A percentile compares a stretch with the other conserved stretches of the same genome.
phyloP scores from a whole-genome alignment of 2,113 vertebrate genomes.

The Microcebus ravelobensis region DNA sequence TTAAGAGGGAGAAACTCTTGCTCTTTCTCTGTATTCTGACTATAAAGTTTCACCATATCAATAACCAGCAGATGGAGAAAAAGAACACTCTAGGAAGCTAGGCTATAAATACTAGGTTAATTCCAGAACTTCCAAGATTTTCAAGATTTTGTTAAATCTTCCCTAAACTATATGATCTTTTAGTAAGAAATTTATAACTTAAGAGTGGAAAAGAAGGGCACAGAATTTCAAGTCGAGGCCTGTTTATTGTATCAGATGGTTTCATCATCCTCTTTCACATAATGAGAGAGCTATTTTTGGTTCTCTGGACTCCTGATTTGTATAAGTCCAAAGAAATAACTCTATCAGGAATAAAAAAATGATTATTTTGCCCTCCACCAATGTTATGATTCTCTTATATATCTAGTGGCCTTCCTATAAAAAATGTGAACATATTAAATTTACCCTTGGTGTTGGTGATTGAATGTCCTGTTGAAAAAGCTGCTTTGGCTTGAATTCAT shows the following conservation, averaged over 20 bases:
- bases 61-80: slow-evolving; percentile 76
- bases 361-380: background rate
- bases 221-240: background rate
- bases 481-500: background rate
- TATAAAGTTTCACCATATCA: slow-evolving; percentile 71
- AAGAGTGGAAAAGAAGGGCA: background rate
- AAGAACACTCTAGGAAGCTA: slow-evolving; percentile 67
- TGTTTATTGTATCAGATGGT: background rate
- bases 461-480: background rate
- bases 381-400: background rate
- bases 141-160: slow-evolving; percentile 80
- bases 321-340: background rate
- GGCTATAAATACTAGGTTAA: slow-evolving; percentile 82
- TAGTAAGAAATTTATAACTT: slow-evolving; percentile 63
- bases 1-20: slow-evolving; percentile 26
- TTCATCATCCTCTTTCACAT: slow-evolving; percentile 7
- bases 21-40: slow-evolving; percentile 65
- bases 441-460: background rate
- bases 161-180: slow-evolving; percentile 78
- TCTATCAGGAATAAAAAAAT: background rate
- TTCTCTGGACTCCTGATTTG: slow-evolving; percentile 4
- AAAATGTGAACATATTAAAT: background rate
- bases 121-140: slow-evolving; percentile 79
- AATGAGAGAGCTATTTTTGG: background rate
- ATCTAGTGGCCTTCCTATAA: background rate